Percentiles rank a stretch among this genome's conserved stretches.
These are phyloP conservation scores for Hylaea fasciaria DNA, from an alignment of 2,888 invertebrate genomes.

Conservation along the genomic window DNA sequence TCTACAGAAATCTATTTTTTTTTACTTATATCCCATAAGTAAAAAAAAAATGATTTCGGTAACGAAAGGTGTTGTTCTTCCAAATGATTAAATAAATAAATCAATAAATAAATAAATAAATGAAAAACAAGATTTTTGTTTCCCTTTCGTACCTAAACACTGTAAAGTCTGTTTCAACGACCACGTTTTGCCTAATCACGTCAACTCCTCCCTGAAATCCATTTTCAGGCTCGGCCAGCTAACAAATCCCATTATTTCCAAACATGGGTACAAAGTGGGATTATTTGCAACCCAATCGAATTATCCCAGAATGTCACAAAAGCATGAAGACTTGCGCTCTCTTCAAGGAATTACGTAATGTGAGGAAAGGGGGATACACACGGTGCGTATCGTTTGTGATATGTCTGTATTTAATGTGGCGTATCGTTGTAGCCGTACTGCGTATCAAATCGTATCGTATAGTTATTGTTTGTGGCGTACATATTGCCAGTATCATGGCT, in stretches of 20 bases:
- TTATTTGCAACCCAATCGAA: conserved; percentile 76
- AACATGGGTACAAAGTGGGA: conserved; percentile 47
- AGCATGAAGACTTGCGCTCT: conserved; percentile 75
- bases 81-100: too few relatives aligned
- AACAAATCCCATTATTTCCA: conserved; percentile 35
- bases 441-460: too few relatives aligned
- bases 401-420: background rate
- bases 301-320: conserved; percentile 72
- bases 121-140: too few relatives aligned
- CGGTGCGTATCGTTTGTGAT: background rate
- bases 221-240: conserved; percentile 11
- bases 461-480: too few relatives aligned
- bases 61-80: too few relatives aligned
- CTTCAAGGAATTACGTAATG: conserved; percentile 55
- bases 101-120: too few relatives aligned
- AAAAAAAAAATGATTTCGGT: too few relatives aligned
- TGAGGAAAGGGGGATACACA: conserved; percentile 13
- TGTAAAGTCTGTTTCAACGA: background rate
- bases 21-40: too few relatives aligned
- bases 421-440: background rate
- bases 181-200: background rate
- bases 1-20: too few relatives aligned
- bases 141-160: too few relatives aligned
- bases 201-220: conserved; percentile 1
- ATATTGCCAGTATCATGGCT: too few relatives aligned